Evolutionary conservation across 2,888 invertebrate species (phyloP), one percentile per base, ranked within the genome.

Genomic region (Thera britannica): DNA sequence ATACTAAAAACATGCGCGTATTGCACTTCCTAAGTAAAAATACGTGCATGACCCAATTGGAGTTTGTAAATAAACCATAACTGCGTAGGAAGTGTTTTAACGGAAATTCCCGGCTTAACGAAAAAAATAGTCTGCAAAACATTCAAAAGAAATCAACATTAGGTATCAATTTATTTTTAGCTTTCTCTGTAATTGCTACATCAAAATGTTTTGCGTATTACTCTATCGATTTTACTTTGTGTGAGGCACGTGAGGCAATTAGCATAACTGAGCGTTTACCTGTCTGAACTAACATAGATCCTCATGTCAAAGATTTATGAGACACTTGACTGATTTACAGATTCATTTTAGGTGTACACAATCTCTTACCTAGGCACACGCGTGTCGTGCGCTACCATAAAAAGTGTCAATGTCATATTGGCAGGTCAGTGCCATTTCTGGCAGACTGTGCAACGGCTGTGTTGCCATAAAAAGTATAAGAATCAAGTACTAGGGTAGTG

Each of bases 201-300:
- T 69, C 54, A 52, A 46, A 55, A 55, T 49, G 12, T 41, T 61
- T 58, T 68, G 49, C 65, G 68, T 62, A 48, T 49, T 58, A 62
- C 59, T 51, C 41, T 11, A 55, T 65, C n/a, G 35, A 62, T 61
- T 58, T 57, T 23, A 57, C 68, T 67, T 67, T 65, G 52, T 58
- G 23, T 6, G n/a, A 2, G 12, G 44, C 72, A 72, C 71, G 74
- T 71, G 74, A 6, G 12, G 55, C 52, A 55, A 70, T 74, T 71
- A 72, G 59, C 58, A 74, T 71, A 64, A 60, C 64, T 66, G 52
- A 34, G 49, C 57, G 52, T 71, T 68, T 74, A 67, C 70, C 52
- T 67, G 62, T 66, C 58, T 57, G 23, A 51, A 59, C 44, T 4
- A 58, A 59, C 35, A 9, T 65, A 65, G 49, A 61, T 64, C 23